Percentiles rank a stretch among this genome's conserved stretches.
Conservation (phyloP, 92 coral and sea anemone species). For the Palythoa grandis region DNA sequence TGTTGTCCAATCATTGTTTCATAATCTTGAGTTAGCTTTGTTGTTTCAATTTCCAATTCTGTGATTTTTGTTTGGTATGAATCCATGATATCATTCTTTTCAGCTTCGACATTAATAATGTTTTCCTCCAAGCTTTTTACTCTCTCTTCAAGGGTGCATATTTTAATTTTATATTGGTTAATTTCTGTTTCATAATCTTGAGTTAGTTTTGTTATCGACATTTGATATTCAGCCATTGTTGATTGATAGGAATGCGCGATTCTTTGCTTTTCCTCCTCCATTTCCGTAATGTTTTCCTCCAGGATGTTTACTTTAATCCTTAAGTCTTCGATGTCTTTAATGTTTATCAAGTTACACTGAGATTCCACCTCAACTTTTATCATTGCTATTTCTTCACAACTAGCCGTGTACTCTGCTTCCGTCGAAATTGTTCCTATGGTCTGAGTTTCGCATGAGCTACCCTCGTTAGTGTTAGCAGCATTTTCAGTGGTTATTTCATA, state of each 20-base stretch:
- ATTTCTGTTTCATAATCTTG: slow-evolving; percentile 10
- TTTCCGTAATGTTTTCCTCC: background rate
- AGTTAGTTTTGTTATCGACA: background rate
- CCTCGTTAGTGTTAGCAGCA: background rate
- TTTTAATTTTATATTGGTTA: background rate
- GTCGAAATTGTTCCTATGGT: background rate
- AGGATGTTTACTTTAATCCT: background rate
- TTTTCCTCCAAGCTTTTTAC: background rate
- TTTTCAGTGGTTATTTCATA: no score
- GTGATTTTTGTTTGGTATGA: slow-evolving; percentile 2
- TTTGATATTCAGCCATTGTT: slow-evolving; percentile 1
- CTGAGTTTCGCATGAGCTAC: background rate
- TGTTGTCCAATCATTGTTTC: background rate
- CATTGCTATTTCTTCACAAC: background rate
- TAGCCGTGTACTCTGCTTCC: background rate
- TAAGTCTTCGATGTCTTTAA: background rate
- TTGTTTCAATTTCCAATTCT: background rate
- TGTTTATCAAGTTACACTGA: slow-evolving; percentile 1
- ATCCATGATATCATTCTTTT: background rate
- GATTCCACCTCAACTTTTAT: background rate
- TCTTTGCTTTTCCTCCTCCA: background rate
- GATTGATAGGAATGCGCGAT: background rate
- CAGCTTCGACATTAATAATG: background rate
- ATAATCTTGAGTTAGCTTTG: background rate
- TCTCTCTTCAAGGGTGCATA: slow-evolving; percentile 1